These are phyloP conservation scores for Porphyrio hochstetteri DNA, from an alignment of 2,113 vertebrate species.

Conservation along the genomic window DNA sequence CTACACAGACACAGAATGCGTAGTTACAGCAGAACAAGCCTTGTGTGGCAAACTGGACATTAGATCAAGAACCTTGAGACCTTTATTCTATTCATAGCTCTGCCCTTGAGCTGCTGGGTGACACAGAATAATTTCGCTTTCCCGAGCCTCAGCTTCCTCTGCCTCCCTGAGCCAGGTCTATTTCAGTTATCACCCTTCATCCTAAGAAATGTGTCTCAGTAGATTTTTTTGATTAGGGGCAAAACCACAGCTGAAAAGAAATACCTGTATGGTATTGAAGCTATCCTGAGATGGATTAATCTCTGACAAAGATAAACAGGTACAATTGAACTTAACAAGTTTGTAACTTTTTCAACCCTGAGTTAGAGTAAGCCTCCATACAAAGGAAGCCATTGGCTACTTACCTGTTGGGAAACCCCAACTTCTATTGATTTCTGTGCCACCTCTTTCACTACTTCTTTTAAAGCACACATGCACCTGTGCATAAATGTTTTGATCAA, in stretches of 20 bases:
- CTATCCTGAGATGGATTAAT: not conserved
- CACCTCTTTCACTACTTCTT: not conserved
- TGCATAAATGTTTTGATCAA: not conserved
- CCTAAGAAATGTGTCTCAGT: not conserved
- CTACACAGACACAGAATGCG: rapidly evolving
- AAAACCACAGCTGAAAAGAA: not conserved
- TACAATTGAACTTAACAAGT: not conserved
- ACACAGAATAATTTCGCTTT: not conserved
- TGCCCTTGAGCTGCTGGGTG: not conserved
- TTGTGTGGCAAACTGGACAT: not conserved
- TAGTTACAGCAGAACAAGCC: not conserved
- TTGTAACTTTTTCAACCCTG: not conserved
- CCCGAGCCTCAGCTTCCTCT: not conserved
- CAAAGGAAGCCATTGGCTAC: not conserved
- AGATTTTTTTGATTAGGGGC: not conserved
- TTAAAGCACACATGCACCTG: not conserved
- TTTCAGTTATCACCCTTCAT: not conserved
- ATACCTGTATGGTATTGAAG: not conserved
- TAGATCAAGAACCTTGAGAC: not conserved
- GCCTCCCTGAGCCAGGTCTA: not conserved
- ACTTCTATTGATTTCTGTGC: not conserved
- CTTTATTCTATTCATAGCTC: conserved; percentile 27
- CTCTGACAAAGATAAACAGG: not conserved
- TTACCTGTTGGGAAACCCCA: not conserved
- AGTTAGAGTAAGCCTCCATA: not conserved